Conservation (phyloP, 2,113 vertebrate species). For the Ailurus styani region DNA sequence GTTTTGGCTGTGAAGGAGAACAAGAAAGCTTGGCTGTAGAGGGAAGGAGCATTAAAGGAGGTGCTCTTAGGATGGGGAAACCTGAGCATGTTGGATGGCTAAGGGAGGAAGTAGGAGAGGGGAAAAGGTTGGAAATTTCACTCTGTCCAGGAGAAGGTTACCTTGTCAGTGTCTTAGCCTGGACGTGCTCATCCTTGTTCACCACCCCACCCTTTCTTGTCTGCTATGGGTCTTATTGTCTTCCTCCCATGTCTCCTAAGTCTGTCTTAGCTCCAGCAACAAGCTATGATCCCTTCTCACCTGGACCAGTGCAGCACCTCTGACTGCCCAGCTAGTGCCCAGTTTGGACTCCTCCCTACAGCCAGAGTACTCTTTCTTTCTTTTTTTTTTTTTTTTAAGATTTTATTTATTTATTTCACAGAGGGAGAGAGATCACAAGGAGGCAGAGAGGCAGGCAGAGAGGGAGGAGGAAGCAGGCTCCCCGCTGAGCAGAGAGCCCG, state of each 20-base stretch:
- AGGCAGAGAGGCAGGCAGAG: no score
- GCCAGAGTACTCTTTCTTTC: not conserved
- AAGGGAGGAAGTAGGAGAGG: not conserved
- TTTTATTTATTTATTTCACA: no score
- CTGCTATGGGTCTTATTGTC: not conserved
- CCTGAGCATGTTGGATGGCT: not conserved
- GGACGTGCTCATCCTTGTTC: not conserved
- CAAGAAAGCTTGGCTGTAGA: not conserved
- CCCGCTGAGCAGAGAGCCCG: no score
- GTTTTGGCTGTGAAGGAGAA: conserved; percentile 21
- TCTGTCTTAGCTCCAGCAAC: not conserved
- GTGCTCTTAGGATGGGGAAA: not conserved
- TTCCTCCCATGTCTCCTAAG: not conserved
- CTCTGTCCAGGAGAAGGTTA: not conserved
- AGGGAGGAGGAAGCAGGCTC: no score
- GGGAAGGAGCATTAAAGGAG: not conserved
- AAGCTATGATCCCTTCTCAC: not conserved
- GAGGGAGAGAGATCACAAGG: no score
- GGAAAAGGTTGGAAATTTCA: not conserved
- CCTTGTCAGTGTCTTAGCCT: not conserved
- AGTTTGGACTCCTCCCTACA: not conserved
- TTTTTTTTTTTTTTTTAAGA: no score
- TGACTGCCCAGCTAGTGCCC: not conserved
- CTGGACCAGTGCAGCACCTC: not conserved
- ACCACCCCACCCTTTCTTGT: not conserved